Evolutionary conservation across 2,888 invertebrate genomes (phyloP).

Genomic region (Nomada fucata): DNA sequence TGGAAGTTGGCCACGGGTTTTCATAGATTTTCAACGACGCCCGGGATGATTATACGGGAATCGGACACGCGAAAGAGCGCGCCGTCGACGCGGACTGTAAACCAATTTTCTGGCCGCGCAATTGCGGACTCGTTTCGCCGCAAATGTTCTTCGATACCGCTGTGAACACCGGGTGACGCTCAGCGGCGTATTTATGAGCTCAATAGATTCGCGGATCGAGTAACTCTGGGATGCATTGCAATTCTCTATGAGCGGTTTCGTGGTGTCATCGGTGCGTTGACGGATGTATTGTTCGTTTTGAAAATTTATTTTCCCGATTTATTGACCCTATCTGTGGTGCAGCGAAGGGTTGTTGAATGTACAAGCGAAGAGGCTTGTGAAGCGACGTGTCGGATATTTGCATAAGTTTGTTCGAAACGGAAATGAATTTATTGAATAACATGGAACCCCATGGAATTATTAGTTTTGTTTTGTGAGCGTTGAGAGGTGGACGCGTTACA

Average conservation of each 20-base stretch:
- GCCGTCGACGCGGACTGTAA: slow-evolving; percentile 17
- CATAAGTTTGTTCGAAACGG: too few relatives aligned
- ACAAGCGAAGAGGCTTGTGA: too few relatives aligned
- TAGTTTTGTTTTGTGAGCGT: not conserved
- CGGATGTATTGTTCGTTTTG: not conserved
- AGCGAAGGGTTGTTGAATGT: too few relatives aligned
- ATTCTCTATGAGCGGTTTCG: not conserved
- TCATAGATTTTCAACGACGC: slow-evolving; percentile 58
- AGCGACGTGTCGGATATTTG: too few relatives aligned
- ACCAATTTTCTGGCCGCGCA: slow-evolving; percentile 35
- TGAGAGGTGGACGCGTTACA: not conserved
- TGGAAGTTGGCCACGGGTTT: slow-evolving; percentile 52
- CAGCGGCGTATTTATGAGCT: slow-evolving; percentile 16
- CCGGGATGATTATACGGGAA: slow-evolving; percentile 42
- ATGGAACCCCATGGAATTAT: not conserved
- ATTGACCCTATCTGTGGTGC: too few relatives aligned
- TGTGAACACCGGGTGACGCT: not conserved
- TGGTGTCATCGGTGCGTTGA: not conserved
- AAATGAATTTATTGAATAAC: too few relatives aligned
- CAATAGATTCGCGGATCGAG: not conserved
- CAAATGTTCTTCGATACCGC: not conserved
- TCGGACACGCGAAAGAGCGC: slow-evolving; percentile 15
- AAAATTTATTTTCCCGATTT: too few relatives aligned
- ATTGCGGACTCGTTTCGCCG: slow-evolving; percentile 1
- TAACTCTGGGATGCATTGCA: not conserved